A percentile compares a stretch with the other conserved stretches of the same genome.
phyloP scores from a whole-genome alignment of 2,888 invertebrate species.

The Troglohyphantes excavatus region DNA sequence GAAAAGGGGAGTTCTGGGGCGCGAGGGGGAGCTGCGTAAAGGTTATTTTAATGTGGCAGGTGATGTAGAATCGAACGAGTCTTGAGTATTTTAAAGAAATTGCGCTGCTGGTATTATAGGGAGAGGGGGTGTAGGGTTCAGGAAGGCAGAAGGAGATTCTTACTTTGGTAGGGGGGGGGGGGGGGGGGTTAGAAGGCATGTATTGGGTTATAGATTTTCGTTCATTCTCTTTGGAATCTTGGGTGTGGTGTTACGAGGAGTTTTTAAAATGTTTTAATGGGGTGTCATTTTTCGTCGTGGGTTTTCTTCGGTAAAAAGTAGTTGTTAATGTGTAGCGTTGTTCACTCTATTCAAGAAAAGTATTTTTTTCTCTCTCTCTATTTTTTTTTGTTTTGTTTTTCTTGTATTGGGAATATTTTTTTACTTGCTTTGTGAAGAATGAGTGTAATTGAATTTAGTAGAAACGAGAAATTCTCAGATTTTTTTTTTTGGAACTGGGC shows the following conservation, averaged over 20 bases:
- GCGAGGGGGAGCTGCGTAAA: conserved; percentile 26
- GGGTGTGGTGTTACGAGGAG: conserved; percentile 18
- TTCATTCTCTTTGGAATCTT: conserved; percentile 25
- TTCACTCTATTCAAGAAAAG: not conserved
- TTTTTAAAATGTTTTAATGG: conserved; percentile 53
- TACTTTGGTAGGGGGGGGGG: not conserved
- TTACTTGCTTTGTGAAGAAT: not conserved
- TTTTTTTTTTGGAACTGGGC: too few relatives aligned
- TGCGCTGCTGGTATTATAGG: conserved; percentile 45
- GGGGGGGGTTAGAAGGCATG: conserved; percentile 28
- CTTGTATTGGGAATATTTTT: too few relatives aligned
- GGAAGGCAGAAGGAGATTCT: too few relatives aligned
- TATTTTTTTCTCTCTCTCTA: not conserved
- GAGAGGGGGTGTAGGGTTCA: conserved; percentile 6
- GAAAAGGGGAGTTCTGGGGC: not conserved
- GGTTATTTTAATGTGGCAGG: conserved; percentile 74
- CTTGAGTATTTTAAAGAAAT: conserved; percentile 69
- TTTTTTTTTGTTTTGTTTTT: too few relatives aligned
- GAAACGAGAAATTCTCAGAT: not conserved
- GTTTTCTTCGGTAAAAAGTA: not conserved
- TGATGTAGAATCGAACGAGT: conserved; percentile 43
- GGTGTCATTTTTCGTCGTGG: conserved; percentile 32
- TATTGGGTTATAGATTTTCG: conserved; percentile 68
- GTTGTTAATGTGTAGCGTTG: not conserved
- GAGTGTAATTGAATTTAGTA: not conserved